Percentiles rank a stretch among this genome's conserved stretches.
These are phyloP conservation scores for Glossophaga mutica DNA, from an alignment of 2,797 vertebrate genomes.

Conservation along the genomic window DNA sequence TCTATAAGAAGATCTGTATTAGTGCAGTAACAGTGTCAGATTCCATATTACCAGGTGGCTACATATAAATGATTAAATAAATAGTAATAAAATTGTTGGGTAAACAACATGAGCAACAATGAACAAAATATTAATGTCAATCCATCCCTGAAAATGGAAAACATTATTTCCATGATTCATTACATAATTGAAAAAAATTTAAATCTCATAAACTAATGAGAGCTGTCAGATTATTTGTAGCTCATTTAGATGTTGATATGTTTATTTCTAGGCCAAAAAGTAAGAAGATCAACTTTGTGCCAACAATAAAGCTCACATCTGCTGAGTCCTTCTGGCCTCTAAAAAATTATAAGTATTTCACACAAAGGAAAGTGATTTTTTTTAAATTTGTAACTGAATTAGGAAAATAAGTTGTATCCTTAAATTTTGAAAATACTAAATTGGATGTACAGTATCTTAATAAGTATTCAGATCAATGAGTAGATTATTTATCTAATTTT, in stretches of 20 bases:
- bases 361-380: constrained; percentile 45
- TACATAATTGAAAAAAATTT: neutral
- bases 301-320: constrained; percentile 26
- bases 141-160: neutral
- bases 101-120: neutral
- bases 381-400: constrained; percentile 51
- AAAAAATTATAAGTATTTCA: constrained; percentile 32
- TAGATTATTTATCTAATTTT: neutral
- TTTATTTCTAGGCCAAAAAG: constrained; percentile 66
- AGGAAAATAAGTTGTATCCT: constrained; percentile 29
- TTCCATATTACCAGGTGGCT: neutral
- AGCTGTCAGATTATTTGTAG: constrained; percentile 62
- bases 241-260: constrained; percentile 59
- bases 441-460: neutral
- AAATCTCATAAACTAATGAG: constrained; percentile 24
- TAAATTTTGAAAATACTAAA: constrained; percentile 24
- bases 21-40: neutral
- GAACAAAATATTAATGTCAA: constrained; percentile 33
- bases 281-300: constrained; percentile 51
- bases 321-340: constrained; percentile 54
- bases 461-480: constrained; percentile 19
- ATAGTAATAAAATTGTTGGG: neutral
- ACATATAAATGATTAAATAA: constrained; percentile 40
- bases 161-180: constrained; percentile 37
- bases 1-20: neutral